Conservation (phyloP, 2,113 vertebrate genomes). For the Cyphomyrus discorhynchus region DNA sequence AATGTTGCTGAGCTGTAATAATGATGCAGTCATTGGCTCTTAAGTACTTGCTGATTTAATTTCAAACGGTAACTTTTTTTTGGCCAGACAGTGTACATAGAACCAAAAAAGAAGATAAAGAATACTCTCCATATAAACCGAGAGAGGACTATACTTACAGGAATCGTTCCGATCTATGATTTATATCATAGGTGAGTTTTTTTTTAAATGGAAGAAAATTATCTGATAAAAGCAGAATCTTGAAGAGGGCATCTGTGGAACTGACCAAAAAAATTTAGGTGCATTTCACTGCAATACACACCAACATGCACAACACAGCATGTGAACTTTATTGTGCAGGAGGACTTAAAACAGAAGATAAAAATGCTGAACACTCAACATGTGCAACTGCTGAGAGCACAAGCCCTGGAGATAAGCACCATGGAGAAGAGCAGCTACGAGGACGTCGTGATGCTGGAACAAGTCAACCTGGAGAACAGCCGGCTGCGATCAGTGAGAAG, state of each 20-base stretch:
- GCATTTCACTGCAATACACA: not conserved
- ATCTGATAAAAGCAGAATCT: not conserved
- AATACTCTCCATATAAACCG: not conserved
- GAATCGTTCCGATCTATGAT: not conserved
- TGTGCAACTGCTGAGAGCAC: constrained; percentile 25
- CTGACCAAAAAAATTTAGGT: not conserved
- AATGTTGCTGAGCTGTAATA: not conserved
- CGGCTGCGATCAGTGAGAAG: constrained; percentile 37
- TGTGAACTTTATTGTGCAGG: constrained; percentile 11
- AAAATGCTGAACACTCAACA: not conserved
- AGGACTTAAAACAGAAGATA: constrained; percentile 36
- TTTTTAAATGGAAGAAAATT: not conserved
- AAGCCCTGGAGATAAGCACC: constrained; percentile 34
- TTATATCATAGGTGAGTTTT: not conserved
- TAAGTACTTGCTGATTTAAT: not conserved
- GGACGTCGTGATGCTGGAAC: constrained; percentile 40
- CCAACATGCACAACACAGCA: not conserved
- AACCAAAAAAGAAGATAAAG: not conserved
- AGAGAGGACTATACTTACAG: not conserved
- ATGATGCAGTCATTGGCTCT: not conserved
- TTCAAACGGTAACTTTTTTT: not conserved
- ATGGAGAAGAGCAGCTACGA: constrained; percentile 52
- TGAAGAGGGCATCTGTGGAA: not conserved
- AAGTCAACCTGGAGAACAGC: constrained; percentile 50
- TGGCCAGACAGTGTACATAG: not conserved